These are phyloP conservation scores for Brassicogethes aeneus DNA, from an alignment of 2,888 invertebrate genomes.

Conservation along the genomic window DNA sequence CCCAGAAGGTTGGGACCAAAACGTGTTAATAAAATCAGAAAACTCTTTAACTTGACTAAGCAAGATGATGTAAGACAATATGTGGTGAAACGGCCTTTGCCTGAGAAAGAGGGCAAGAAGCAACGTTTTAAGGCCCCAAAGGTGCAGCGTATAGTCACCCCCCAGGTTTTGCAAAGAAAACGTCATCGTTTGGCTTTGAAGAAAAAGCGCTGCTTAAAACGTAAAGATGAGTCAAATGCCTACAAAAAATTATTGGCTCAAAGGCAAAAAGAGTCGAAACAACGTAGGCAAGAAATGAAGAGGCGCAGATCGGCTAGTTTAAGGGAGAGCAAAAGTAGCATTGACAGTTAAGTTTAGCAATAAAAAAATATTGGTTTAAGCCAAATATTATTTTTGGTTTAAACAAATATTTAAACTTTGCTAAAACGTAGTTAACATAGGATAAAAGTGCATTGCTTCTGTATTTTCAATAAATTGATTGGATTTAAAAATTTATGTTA, in stretches of 20 bases:
- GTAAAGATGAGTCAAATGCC: slow-evolving; percentile 60
- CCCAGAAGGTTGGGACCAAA: slow-evolving; percentile 71
- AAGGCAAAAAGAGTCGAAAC: slow-evolving; percentile 53
- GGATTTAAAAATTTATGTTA: too few relatives aligned
- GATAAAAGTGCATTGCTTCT: too few relatives aligned
- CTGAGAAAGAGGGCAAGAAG: slow-evolving; percentile 45
- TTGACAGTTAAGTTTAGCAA: slow-evolving; percentile 44
- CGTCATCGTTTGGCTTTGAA: slow-evolving; percentile 62
- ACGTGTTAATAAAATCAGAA: slow-evolving; percentile 68
- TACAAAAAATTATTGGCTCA: slow-evolving; percentile 67
- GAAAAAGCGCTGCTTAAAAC: slow-evolving; percentile 53
- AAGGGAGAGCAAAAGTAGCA: slow-evolving; percentile 76
- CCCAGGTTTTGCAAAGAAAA: slow-evolving; percentile 47
- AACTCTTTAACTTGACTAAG: slow-evolving; percentile 66
- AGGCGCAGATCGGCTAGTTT: slow-evolving; percentile 68
- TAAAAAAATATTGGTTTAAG: too few relatives aligned
- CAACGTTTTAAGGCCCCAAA: slow-evolving; percentile 63
- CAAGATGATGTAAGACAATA: slow-evolving; percentile 71
- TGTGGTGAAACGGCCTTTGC: slow-evolving; percentile 61
- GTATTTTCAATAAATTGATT: too few relatives aligned
- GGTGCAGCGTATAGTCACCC: slow-evolving; percentile 72
- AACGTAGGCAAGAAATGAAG: slow-evolving; percentile 49
- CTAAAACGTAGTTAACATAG: too few relatives aligned
- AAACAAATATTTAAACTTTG: too few relatives aligned
- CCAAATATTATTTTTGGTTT: too few relatives aligned